A percentile compares a stretch with the other conserved stretches of the same genome.
These are phyloP conservation scores for Amphipoea oculea DNA, from an alignment of 2,888 invertebrate species.

Conservation along the genomic window DNA sequence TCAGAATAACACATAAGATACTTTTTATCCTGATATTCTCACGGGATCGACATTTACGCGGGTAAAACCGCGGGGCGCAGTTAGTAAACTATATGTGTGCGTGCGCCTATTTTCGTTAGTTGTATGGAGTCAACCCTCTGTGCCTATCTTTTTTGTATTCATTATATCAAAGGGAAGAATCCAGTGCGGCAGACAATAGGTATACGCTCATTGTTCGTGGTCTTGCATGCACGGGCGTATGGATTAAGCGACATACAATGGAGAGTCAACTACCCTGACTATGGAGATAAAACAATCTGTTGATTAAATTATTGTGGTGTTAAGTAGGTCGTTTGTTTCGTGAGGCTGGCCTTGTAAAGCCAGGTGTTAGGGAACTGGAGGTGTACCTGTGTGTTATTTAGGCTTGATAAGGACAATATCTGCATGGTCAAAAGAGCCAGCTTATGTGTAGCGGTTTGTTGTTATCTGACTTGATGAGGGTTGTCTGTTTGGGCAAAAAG, in stretches of 20 bases:
- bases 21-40: too few species aligned
- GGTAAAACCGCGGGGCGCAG: too few species aligned
- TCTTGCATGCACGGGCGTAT: slow-evolving; percentile 51
- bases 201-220: slow-evolving; percentile 66
- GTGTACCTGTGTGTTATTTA: not conserved
- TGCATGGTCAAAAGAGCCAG: too few species aligned
- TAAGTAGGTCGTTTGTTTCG: slow-evolving; percentile 31
- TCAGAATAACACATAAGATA: too few species aligned
- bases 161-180: slow-evolving; percentile 58
- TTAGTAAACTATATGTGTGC: not conserved
- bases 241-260: slow-evolving; percentile 63
- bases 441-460: not conserved
- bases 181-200: slow-evolving; percentile 63
- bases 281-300: slow-evolving; percentile 55
- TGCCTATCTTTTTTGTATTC: slow-evolving; percentile 1
- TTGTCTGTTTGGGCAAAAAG: not conserved
- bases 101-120: not conserved
- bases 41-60: too few species aligned
- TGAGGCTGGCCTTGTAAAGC: slow-evolving; percentile 17
- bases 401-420: not conserved
- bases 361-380: slow-evolving; percentile 15
- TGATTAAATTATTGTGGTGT: slow-evolving; percentile 47
- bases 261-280: slow-evolving; percentile 55
- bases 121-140: not conserved
- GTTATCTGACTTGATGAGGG: not conserved